A percentile compares a stretch with the other conserved stretches of the same genome.
These are phyloP conservation scores for Liopterus haemorrhoidalis DNA, from an alignment of 2,888 invertebrate species.

Conservation along the genomic window DNA sequence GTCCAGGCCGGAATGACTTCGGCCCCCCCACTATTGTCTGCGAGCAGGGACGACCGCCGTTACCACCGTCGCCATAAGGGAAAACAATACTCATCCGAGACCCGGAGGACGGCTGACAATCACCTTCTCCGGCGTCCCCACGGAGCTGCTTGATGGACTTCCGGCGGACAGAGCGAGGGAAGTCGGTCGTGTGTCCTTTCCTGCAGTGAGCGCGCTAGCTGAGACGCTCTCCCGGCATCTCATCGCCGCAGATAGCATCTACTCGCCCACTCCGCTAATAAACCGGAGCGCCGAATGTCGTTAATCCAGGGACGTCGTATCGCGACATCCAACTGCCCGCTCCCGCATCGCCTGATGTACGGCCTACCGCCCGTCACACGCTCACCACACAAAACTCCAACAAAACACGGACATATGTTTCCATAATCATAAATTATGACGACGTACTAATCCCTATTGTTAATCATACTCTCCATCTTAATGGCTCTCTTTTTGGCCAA, in stretches of 20 bases:
- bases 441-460: slow-evolving; percentile 36
- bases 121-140: slow-evolving; percentile 41
- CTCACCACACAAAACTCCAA: slow-evolving; percentile 20
- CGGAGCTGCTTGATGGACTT: slow-evolving; percentile 43
- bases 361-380: slow-evolving; percentile 15
- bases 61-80: slow-evolving; percentile 39
- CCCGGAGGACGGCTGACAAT: slow-evolving; percentile 35
- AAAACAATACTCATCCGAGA: slow-evolving; percentile 42
- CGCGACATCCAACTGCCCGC: slow-evolving; percentile 4
- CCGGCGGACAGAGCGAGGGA: slow-evolving; percentile 40
- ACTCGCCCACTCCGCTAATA: slow-evolving; percentile 9
- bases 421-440: slow-evolving; percentile 35
- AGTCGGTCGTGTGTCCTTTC: slow-evolving; percentile 42
- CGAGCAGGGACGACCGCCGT: slow-evolving; percentile 31
- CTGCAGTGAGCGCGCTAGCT: slow-evolving; percentile 24
- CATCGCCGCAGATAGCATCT: slow-evolving; percentile 2
- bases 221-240: slow-evolving; percentile 5
- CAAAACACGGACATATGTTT: slow-evolving; percentile 33
- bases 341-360: slow-evolving; percentile 9
- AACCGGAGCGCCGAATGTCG: slow-evolving; percentile 6
- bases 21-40: slow-evolving; percentile 34
- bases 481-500: slow-evolving; percentile 30
- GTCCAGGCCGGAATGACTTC: slow-evolving; percentile 36
- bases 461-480: slow-evolving; percentile 36
- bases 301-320: slow-evolving; percentile 10